These are phyloP conservation scores for Leucoraja erinaceus DNA, from an alignment of 2,113 vertebrate species.

Conservation along the genomic window DNA sequence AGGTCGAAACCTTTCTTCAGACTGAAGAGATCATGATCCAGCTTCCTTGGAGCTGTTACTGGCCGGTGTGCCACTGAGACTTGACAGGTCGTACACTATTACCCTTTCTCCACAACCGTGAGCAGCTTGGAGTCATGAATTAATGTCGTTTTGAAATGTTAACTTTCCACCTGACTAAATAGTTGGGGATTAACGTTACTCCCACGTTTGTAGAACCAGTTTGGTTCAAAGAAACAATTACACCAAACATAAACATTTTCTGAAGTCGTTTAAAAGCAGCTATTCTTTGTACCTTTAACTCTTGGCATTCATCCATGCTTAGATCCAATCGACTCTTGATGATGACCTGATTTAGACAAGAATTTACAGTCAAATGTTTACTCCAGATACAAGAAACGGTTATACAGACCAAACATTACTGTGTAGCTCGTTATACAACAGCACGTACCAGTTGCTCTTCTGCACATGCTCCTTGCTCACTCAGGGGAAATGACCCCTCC, in stretches of 20 bases:
- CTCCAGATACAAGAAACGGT: background rate
- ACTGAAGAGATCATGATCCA: background rate
- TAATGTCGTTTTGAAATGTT: background rate
- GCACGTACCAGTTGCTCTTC: conserved; percentile 83
- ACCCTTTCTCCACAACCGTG: background rate
- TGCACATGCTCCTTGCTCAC: conserved; percentile 63
- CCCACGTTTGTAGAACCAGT: background rate
- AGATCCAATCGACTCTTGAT: conserved; percentile 86
- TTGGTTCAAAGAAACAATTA: background rate
- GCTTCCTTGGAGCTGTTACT: background rate
- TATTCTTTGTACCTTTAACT: conserved; percentile 72
- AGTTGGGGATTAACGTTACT: background rate
- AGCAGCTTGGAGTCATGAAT: background rate
- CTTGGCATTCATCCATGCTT: conserved; percentile 83
- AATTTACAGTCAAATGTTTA: background rate
- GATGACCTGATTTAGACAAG: conserved; percentile 64
- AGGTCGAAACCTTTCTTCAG: too few relatives aligned
- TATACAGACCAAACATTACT: background rate
- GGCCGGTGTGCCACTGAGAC: background rate
- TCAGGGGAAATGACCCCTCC: conserved; percentile 67
- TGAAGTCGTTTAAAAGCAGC: background rate
- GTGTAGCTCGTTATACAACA: background rate
- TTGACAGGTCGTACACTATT: too few relatives aligned
- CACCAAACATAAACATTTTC: background rate
- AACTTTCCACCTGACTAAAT: background rate